Evolutionary conservation across 2,797 vertebrate species (phyloP), one percentile per base, ranked within the genome.

Genomic region (Rallus crepitans): DNA sequence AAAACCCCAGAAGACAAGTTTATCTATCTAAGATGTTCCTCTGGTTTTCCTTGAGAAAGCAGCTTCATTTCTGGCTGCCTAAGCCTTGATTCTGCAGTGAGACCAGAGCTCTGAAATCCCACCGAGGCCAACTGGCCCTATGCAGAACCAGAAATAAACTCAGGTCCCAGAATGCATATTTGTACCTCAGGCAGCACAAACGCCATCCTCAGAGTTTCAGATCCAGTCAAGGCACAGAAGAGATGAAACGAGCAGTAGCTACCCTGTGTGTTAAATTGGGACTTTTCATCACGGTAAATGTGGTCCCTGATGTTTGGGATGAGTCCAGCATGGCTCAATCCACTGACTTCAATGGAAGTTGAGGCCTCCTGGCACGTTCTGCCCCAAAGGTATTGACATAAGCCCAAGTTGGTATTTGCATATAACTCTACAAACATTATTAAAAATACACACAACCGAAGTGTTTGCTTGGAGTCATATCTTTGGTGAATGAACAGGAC

Each of bases 71-170:
- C 23, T 50, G 37, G 24, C 20, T 48, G 35, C 59, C 42, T 72
- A 59, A 79, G 59, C 24, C 33, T 50, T 53, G 61, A n/a, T n/a
- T 68, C 37, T 82, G 16, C 70, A 76, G 28, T 55, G 45, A 81
- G 35, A 78, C 31, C 10, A 59, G 56, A 82, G 10, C 31, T 33
- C 25, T 53, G 73, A 75, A 81, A 68, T 61, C 12, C 63, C 63
- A 7, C 24, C 0, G 0, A 66, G 60, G 15, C 31, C 37, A 42
- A 19, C 31, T 39, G 60, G 37, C 14, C 39, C 50, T 39, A 13
- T 35, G n/a, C 30, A 56, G 28, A 27, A 63, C 30, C 27, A 79
- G n/a, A 63, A 85, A 76, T 9, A 55, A 81, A 66, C 9, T 64
- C 30, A 13, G 48, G 48, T n/a, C 53, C 24, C 59, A 82, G 17